Evolutionary conservation across 1,140 invertebrate genomes (phyloP).

Genomic region (Diorhabda carinulata): DNA sequence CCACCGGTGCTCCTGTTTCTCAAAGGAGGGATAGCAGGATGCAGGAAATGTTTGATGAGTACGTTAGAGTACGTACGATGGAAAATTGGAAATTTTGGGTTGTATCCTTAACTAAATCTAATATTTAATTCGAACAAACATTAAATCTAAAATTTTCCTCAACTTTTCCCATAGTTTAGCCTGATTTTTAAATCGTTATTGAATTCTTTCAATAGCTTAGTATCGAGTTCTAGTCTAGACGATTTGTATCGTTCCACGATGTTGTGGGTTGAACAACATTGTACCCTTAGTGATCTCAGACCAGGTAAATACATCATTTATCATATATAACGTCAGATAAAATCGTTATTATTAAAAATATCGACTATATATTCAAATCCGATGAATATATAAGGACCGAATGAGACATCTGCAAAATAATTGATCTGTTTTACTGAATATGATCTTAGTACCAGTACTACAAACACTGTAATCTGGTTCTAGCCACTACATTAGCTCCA

Average conservation of each 20-base stretch:
- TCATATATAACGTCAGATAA: not conserved
- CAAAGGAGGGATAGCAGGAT: conserved; percentile 85
- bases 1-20: conserved; percentile 90
- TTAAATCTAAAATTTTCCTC: conserved; percentile 41
- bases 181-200: conserved; percentile 83
- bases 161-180: conserved; percentile 70
- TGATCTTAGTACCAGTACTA: too few relatives aligned
- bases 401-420: too few relatives aligned
- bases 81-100: conserved; percentile 99
- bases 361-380: too few relatives aligned
- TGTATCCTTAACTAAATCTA: conserved; percentile 62
- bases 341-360: not conserved
- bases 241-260: conserved; percentile 89
- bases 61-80: conserved; percentile 78
- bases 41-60: conserved; percentile 91
- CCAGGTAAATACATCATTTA: conserved; percentile 62
- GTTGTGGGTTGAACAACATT: conserved; percentile 93
- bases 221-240: conserved; percentile 85
- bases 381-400: too few relatives aligned
- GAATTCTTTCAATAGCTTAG: conserved; percentile 83
- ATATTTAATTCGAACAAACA: conserved; percentile 41
- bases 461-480: too few relatives aligned
- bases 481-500: too few relatives aligned
- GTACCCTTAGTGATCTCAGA: conserved; percentile 86
- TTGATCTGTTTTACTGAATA: too few relatives aligned